Base-by-base conservation (phyloP, 1,140 invertebrate species). In the Euwallacea similis region DNA sequence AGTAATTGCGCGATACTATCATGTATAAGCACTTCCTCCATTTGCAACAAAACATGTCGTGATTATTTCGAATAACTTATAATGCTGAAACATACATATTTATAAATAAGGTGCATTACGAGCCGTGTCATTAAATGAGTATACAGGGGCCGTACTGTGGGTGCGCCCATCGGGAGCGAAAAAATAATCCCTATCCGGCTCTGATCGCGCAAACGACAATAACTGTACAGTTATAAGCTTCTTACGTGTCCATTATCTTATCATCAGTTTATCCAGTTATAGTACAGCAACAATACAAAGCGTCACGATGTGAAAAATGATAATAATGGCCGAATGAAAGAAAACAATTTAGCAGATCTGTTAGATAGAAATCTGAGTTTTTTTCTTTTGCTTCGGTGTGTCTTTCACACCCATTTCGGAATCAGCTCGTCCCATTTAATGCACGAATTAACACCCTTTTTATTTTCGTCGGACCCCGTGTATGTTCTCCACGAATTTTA, bases 361-460 rank as follows among this genome's bases (percentile, higher is more conserved):
- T 43, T 61, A n/a, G 59, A 61, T 61, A 43, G 42, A 61, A 41
- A 61, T 61, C 59, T 61, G 9, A 16, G 42, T 11, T 42, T 61
- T 58, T 61, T 61, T 42, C 16, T 43, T 41, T 42, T 61, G 59
- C 59, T 43, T 61, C 42, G n/a, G 42, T 61, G 33, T 61, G 42
- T 61, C 59, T 41, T 61, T 61, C 59, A 61, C 59, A 61, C 59
- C 59, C 59, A 64, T 64, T 64, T 64, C 46, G 33, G 46, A 47
- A 64, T 64, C 61, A 64, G 33, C 43, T 46, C 61, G 61, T 64
- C 61, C 61, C 61, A 64, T 66, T 66, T 66, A 55, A 66, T 42
- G 63, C 63, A 53, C 53, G 13, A 66, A 66, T 66, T 66, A 66
- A 55, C 63, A 66, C 63, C 63, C 63, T 44, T 66, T 66, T 66